Base-by-base conservation (phyloP, 2,888 invertebrate species). In the Melieria omissa region DNA sequence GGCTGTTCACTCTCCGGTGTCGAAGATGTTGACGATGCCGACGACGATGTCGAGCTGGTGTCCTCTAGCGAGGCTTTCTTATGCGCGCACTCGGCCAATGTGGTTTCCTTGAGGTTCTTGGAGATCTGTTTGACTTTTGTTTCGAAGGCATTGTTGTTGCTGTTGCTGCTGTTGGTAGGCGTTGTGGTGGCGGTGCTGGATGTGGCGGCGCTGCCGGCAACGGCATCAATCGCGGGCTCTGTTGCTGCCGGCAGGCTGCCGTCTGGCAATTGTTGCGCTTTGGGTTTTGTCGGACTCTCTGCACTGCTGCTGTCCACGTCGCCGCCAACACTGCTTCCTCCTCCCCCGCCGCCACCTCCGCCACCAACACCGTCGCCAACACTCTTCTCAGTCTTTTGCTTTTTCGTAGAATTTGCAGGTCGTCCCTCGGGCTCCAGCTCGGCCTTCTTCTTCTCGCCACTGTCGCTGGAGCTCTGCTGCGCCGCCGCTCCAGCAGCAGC, bases 61-160 rank as follows among this genome's bases (percentile, higher is more conserved):
- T 73, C 71, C 46, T 74, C 74, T 46, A 73, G 44, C 54, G 54
- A 14, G 10, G 63, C 46, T 54, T 69, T 68, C 58, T 55, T 70
- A 57, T 64, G 71, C 29, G 54, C 77, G 12, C 78, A 72, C 65
- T 82, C 83, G 1, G 82, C 82, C 67, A 84, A 78, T 63, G 82
- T 83, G 14, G 84, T 84, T 71, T 85, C 85, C 74, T 81, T 83
- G 61, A 85, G 82, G 80, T 84, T 82, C 72, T 83, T 80, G 45
- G 85, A 83, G 74, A 84, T 84, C 70, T 83, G 83, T 78, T 80
- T 82, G 8, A 84, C 85, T 79, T 83, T 85, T 60, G 81, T 80
- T 78, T 85, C 85, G 52, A 84, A 85, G 65, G 71, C 73, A 60
- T 73, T 67, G 41, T 65, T 70, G 57, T 65, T 71, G 57, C 16